These are phyloP conservation scores for Harmothoe impar DNA, from an alignment of 2,888 invertebrate species.

Conservation along the genomic window DNA sequence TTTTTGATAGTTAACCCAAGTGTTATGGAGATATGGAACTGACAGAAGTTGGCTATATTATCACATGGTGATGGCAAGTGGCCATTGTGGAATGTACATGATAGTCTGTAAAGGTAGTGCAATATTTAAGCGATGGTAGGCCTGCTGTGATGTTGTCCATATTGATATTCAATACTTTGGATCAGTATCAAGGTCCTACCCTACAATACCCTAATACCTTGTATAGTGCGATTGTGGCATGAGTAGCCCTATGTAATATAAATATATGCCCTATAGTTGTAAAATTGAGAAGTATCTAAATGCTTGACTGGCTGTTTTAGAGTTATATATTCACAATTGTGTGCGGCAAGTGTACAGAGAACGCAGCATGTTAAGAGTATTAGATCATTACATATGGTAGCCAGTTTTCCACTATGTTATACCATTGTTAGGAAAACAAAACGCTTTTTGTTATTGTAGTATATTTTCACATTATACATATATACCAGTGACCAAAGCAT, in stretches of 20 bases:
- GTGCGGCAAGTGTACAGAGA: not conserved
- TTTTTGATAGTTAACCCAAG: too few species aligned
- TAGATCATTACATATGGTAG: not conserved
- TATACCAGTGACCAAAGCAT: slow-evolving; percentile 11
- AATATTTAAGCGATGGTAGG: not conserved
- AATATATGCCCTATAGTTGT: not conserved
- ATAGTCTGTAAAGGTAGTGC: slow-evolving; percentile 17
- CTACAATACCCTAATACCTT: not conserved
- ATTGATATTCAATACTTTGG: not conserved
- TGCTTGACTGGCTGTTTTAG: slow-evolving; percentile 29
- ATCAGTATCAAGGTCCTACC: not conserved
- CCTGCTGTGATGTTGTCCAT: slow-evolving; percentile 38
- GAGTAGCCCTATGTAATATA: not conserved
- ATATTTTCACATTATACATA: not conserved
- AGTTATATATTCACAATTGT: not conserved
- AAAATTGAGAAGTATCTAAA: not conserved
- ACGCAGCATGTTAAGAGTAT: not conserved
- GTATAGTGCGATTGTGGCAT: not conserved
- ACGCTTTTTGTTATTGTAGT: not conserved
- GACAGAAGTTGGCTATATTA: too few species aligned
- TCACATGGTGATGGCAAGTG: too few species aligned
- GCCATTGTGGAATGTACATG: not conserved
- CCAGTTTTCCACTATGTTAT: slow-evolving; percentile 10
- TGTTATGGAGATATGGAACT: too few species aligned
- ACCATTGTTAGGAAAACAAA: slow-evolving; percentile 14